phyloP scores from a whole-genome alignment of 1,140 invertebrate genomes.

The Pogonomyrmex californicus region DNA sequence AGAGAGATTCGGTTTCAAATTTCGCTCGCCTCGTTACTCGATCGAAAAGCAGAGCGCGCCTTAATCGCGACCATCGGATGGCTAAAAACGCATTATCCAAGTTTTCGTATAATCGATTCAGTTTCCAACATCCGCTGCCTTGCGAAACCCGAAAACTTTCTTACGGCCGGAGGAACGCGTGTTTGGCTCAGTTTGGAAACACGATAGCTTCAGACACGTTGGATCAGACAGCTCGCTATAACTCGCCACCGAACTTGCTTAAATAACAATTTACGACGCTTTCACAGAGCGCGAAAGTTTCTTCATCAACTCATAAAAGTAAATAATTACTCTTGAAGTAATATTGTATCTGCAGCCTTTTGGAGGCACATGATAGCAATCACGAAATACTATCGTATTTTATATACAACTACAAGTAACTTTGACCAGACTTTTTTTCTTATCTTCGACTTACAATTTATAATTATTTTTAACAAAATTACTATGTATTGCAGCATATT shows the following conservation, averaged over 20 bases:
- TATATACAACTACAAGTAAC: background rate
- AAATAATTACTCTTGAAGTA: conserved; percentile 54
- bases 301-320: conserved; percentile 63
- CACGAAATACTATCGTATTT: background rate
- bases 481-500: background rate
- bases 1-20: conserved; percentile 60
- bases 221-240: conserved; percentile 54
- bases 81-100: conserved; percentile 67
- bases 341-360: conserved; percentile 6
- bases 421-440: background rate
- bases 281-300: conserved; percentile 46
- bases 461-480: background rate
- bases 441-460: background rate
- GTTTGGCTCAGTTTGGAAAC: conserved; percentile 61
- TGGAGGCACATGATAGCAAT: conserved; percentile 15
- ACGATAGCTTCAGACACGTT: conserved; percentile 57
- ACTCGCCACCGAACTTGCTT: conserved; percentile 51
- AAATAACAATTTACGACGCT: conserved; percentile 62
- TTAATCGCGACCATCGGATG: conserved; percentile 63
- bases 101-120: conserved; percentile 65
- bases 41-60: conserved; percentile 54
- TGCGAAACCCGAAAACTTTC: conserved; percentile 69
- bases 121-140: conserved; percentile 55
- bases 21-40: conserved; percentile 59
- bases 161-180: conserved; percentile 70